Evolutionary conservation across 2,888 invertebrate species (phyloP).

Genomic region (Camponotus fellah): DNA sequence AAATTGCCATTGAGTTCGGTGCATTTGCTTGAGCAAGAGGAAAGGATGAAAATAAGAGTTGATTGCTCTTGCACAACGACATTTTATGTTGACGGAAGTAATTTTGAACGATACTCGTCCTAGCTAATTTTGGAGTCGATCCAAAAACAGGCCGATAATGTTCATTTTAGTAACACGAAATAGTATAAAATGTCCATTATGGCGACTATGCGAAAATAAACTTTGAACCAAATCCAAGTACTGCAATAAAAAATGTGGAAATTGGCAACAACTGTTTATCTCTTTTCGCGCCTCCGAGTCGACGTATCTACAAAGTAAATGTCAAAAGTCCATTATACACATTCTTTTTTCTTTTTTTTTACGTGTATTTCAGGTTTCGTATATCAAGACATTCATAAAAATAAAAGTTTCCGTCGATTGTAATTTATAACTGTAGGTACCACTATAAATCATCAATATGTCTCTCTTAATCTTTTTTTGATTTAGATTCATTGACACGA

Average conservation of each 20-base stretch:
- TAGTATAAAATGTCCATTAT: constrained; percentile 77
- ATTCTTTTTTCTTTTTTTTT: background rate
- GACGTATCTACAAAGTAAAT: background rate
- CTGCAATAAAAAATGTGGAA: constrained; percentile 76
- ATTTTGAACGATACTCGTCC: constrained; percentile 80
- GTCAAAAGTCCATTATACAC: background rate
- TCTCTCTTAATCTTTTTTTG: background rate
- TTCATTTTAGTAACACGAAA: constrained; percentile 81
- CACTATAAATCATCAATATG: background rate
- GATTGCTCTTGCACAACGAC: constrained; percentile 49
- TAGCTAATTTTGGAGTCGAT: constrained; percentile 78
- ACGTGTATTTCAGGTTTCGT: background rate
- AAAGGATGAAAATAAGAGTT: constrained; percentile 23
- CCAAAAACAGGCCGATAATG: constrained; percentile 80
- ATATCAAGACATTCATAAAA: background rate
- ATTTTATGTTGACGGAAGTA: constrained; percentile 74
- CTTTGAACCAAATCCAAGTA: constrained; percentile 76
- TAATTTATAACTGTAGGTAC: background rate
- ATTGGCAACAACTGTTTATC: constrained; percentile 74
- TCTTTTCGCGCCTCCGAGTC: background rate
- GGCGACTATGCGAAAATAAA: constrained; percentile 74
- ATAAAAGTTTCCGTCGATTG: background rate
- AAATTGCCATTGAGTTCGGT: constrained; percentile 29
- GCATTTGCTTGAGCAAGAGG: constrained; percentile 1
- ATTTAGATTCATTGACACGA: constrained; percentile 9